Percentiles rank a stretch among this genome's conserved stretches.
These are phyloP conservation scores for Mormoops blainvillei DNA, from an alignment of 2,113 vertebrate genomes.

Conservation along the genomic window DNA sequence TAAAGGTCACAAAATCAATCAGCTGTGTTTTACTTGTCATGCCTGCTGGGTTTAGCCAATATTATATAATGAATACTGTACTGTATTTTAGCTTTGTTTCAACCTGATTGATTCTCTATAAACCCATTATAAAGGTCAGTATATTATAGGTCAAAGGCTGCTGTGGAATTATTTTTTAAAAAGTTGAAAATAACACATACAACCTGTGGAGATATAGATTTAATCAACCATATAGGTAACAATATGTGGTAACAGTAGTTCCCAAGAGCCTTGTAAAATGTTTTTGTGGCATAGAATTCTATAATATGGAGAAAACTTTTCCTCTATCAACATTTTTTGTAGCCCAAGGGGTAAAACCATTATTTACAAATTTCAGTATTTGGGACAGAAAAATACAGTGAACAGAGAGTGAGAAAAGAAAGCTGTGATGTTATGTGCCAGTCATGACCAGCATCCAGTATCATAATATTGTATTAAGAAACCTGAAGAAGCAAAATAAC, in stretches of 20 bases:
- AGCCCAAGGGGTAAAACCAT: not conserved
- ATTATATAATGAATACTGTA: conserved; percentile 67
- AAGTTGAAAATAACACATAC: conserved; percentile 50
- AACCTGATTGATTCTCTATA: conserved; percentile 67
- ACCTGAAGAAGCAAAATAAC: not conserved
- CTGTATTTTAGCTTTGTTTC: conserved; percentile 56
- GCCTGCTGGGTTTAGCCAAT: conserved; percentile 66
- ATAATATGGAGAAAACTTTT: not conserved
- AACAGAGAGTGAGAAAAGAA: not conserved
- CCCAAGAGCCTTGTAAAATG: conserved; percentile 21
- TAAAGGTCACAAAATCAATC: conserved; percentile 78
- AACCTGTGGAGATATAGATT: conserved; percentile 22
- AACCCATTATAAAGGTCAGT: conserved; percentile 73
- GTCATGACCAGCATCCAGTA: not conserved
- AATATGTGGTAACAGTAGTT: not conserved
- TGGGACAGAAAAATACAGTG: not conserved
- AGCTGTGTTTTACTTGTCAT: conserved; percentile 65
- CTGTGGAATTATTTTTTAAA: not conserved
- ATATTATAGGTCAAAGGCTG: conserved; percentile 60
- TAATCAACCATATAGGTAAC: conserved; percentile 17
- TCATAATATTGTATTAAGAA: not conserved
- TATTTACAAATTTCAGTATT: not conserved
- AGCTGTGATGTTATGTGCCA: not conserved
- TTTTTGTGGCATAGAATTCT: conserved; percentile 20
- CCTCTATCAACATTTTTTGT: not conserved